Evolutionary conservation across 2,888 invertebrate genomes (phyloP).

Genomic region (Mamestra brassicae): DNA sequence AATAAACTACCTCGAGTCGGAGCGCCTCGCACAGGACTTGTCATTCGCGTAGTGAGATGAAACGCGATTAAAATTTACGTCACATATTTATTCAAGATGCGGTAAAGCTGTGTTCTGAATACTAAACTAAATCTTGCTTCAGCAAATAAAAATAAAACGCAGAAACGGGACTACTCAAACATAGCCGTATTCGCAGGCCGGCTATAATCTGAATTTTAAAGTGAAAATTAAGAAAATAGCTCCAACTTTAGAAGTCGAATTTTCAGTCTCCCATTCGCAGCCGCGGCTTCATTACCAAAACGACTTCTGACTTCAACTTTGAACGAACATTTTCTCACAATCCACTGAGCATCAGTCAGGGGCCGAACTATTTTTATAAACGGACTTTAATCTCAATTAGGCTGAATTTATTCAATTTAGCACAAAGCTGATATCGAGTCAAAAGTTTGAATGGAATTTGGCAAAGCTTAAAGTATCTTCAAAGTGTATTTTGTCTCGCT

Average conservation of each 20-base stretch:
- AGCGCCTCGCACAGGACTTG: neutral
- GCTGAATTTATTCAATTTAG: constrained; percentile 49
- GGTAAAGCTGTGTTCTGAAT: constrained; percentile 39
- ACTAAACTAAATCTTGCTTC: constrained; percentile 14
- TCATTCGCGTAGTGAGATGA: constrained; percentile 4
- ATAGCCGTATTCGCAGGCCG: constrained; percentile 33
- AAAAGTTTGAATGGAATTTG: constrained; percentile 52
- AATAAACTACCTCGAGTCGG: neutral
- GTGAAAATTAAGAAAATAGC: constrained; percentile 49
- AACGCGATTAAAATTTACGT: constrained; percentile 34
- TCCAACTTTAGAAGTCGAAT: constrained; percentile 41
- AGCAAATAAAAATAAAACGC: constrained; percentile 41
- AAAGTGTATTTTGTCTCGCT: constrained; percentile 43
- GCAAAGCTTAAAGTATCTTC: constrained; percentile 29
- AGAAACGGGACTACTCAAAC: constrained; percentile 9
- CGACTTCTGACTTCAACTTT: constrained; percentile 52
- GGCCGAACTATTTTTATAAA: constrained; percentile 50
- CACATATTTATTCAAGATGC: constrained; percentile 48
- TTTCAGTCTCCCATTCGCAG: constrained; percentile 34
- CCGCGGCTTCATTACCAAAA: constrained; percentile 52
- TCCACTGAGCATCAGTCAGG: constrained; percentile 37
- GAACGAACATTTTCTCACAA: constrained; percentile 42
- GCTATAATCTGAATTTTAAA: constrained; percentile 41
- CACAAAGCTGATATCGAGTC: constrained; percentile 37
- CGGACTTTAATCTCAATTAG: constrained; percentile 49